phyloP scores from a whole-genome alignment of 2,113 vertebrate species.

The Varanus komodoensis region DNA sequence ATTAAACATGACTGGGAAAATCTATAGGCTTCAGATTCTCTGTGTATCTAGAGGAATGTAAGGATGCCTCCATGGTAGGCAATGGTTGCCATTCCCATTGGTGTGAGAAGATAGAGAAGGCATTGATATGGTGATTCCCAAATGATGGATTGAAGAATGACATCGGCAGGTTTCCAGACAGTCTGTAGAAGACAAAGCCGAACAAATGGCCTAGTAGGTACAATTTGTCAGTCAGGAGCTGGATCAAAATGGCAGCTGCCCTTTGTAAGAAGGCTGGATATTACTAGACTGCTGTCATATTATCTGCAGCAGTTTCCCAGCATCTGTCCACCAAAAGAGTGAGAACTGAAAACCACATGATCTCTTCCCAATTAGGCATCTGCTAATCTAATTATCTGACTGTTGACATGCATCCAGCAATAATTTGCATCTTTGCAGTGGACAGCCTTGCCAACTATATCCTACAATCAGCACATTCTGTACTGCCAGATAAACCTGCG shows the following conservation, averaged over 20 bases:
- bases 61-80: not conserved
- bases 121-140: not conserved
- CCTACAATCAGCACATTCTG: not conserved
- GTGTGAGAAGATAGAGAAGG: not conserved
- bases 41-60: not conserved
- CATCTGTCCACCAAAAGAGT: not conserved
- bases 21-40: not conserved
- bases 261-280: not conserved
- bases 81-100: not conserved
- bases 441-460: slow-evolving; percentile 10
- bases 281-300: not conserved
- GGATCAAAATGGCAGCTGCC: not conserved
- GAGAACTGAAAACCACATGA: not conserved
- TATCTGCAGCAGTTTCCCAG: rapidly evolving
- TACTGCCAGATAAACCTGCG: not conserved
- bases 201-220: not conserved
- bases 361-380: not conserved
- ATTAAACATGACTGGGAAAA: not conserved
- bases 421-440: slow-evolving; percentile 1
- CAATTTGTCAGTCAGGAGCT: not conserved
- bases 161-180: not conserved
- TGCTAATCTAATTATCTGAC: not conserved
- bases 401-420: slow-evolving; percentile 31
- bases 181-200: not conserved
- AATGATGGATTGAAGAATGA: not conserved